Conservation (phyloP, 2,797 vertebrate genomes). For the Coendou prehensilis region DNA sequence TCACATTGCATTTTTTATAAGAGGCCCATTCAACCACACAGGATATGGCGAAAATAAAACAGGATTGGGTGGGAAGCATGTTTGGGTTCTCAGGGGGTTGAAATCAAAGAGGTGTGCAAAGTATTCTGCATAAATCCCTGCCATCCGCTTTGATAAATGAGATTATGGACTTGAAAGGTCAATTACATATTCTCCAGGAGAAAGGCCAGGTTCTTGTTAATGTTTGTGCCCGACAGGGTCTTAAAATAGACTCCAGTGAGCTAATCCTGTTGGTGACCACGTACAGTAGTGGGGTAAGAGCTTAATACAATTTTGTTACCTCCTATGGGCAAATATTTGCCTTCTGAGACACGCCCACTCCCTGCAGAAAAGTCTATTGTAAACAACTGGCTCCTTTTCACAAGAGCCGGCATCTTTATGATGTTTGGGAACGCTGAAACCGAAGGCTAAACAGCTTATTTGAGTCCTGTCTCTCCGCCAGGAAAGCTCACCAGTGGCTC, state of each 20-base stretch:
- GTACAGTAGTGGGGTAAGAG: constrained; percentile 70
- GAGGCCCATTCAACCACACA: constrained; percentile 83
- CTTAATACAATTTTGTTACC: constrained; percentile 82
- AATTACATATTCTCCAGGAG: constrained; percentile 80
- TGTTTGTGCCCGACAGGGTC: constrained; percentile 77
- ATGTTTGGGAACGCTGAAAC: constrained; percentile 84
- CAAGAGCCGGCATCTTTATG: constrained; percentile 80
- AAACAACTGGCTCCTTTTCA: constrained; percentile 81
- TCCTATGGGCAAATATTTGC: constrained; percentile 84
- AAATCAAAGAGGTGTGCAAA: constrained; percentile 85
- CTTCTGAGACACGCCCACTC: constrained; percentile 75
- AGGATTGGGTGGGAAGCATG: constrained; percentile 84
- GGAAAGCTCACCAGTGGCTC: constrained; percentile 63
- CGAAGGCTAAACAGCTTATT: constrained; percentile 78
- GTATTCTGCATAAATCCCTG: constrained; percentile 80
- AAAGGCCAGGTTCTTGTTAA: constrained; percentile 81
- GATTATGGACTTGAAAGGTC: constrained; percentile 84
- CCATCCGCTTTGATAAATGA: constrained; percentile 83
- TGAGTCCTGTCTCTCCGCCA: constrained; percentile 78
- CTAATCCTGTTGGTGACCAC: constrained; percentile 78
- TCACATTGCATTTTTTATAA: constrained; percentile 77
- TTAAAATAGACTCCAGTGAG: constrained; percentile 82
- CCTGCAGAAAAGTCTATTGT: constrained; percentile 76
- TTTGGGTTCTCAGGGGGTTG: constrained; percentile 81
- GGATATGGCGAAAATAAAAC: constrained; percentile 85